Percentiles rank a stretch among this genome's conserved stretches.
Conservation (phyloP, 2,888 invertebrate genomes). For the Drosophila borealis region DNA sequence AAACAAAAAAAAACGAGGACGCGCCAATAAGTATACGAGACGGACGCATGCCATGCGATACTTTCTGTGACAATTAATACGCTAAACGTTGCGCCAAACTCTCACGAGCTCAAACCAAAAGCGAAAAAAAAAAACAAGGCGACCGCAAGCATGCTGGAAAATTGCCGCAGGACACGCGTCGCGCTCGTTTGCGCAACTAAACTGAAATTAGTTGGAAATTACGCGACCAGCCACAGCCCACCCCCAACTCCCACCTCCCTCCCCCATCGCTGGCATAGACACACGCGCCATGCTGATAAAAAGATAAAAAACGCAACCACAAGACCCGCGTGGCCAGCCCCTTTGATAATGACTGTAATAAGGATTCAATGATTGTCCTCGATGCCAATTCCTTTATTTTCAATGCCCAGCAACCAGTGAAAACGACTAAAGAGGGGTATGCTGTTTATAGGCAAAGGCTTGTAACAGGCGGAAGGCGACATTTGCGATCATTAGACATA, state of each 20-base stretch:
- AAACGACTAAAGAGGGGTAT: too few species aligned
- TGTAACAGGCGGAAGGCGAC: too few species aligned
- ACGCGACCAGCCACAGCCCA: slow-evolving; percentile 38
- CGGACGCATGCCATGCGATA: slow-evolving; percentile 63
- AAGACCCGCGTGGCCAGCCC: slow-evolving; percentile 54
- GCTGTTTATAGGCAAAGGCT: too few species aligned
- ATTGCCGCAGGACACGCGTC: slow-evolving; percentile 82
- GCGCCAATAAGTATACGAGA: slow-evolving; percentile 46
- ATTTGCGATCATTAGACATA: too few species aligned
- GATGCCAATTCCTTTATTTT: slow-evolving; percentile 28
- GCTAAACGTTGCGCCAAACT: slow-evolving; percentile 69
- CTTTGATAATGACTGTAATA: slow-evolving; percentile 76
- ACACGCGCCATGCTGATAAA: slow-evolving; percentile 38
- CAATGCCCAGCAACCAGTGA: too few species aligned
- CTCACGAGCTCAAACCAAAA: slow-evolving; percentile 32
- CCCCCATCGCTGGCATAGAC: not conserved
- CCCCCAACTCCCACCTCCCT: slow-evolving; percentile 13
- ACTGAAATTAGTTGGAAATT: slow-evolving; percentile 78
- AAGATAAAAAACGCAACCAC: slow-evolving; percentile 64
- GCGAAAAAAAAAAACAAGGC: slow-evolving; percentile 21
- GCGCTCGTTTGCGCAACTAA: slow-evolving; percentile 74
- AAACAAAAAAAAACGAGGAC: slow-evolving; percentile 16
- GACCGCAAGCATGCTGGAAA: slow-evolving; percentile 66
- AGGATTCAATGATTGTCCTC: slow-evolving; percentile 78
- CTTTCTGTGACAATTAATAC: slow-evolving; percentile 81